Base-by-base conservation (phyloP, 2,888 invertebrate species). In the Spodoptera littoralis region DNA sequence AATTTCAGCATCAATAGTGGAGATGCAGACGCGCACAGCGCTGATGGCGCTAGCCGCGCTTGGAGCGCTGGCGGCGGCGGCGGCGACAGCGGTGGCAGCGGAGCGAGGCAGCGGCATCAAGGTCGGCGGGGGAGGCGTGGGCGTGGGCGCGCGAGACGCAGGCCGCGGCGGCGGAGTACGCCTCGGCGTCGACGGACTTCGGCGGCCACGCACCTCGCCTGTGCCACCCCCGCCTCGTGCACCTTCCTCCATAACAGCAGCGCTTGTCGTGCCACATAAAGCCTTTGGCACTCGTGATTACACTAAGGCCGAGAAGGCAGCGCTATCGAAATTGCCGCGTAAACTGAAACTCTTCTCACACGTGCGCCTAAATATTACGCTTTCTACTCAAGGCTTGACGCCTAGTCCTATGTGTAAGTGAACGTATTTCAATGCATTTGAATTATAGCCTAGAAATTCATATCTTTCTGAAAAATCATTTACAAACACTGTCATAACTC, bases 251-350 rank as follows among this genome's bases (percentile, higher is more conserved):
- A 92, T 94, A 84, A 92, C 93, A 87, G 96, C 97, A 77, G 97
- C 97, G 49, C 95, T 97, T 87, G 96, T 97, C 75, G 96, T 97
- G 79, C 97, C 97, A 11, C 96, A 97, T 86, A 97, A 97, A 85
- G 96, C 96, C 74, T 97, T 97, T 88, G 97, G 97, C 73, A 95
- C 96, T 65, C 95, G 97, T 63, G 97, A 97, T 85, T 97, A 97
- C 89, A 96, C 95, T 62, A 96, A 96, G 84, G 96, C 97, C 61
- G 96, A 96, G 69, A 96, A 96, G 68, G 95, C 95, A 57, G 96
- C 97, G 46, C 96, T 97, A 80, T 94, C 95, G 69, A 95, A 94
- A 81, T 92, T 97, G 77, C 96, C 96, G 82, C 95, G 96, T 74
- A 96, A 96, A 90, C 93, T 97, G 73, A 96, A 95, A 85, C 95